Evolutionary conservation across 2,797 vertebrate species (phyloP), one percentile per base, ranked within the genome.

Genomic region (Botia almorhae): DNA sequence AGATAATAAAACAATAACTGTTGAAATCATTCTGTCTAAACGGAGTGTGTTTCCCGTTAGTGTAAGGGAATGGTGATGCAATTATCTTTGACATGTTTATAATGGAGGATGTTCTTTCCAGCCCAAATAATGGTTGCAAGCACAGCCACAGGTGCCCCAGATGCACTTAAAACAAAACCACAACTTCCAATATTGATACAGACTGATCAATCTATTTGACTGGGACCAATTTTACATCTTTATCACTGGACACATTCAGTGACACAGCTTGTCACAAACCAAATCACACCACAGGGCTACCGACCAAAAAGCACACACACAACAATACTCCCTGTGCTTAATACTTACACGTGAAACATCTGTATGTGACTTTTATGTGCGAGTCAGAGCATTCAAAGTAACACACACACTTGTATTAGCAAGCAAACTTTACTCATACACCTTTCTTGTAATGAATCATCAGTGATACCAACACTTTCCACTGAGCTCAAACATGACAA

Each of bases 61-160:
- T 21, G 39, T 76, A 76, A 85, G 67, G 48, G 16, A 71, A 50
- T 17, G 48, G 60, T 70, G 73, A 81, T 46, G 74, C 33, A 55
- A 58, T 69, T 39, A 29, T 61, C 51, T 65, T 39, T 83, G 74
- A 85, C 69, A 76, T 85, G 79, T 85, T 83, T 83, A 83, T 82
- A 74, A 65, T 71, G 19, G 73, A 69, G 53, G 67, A 80, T 68
- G 55, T 64, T 74, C 64, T 69, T 14, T 29, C 74, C 17, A 61
- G 61, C 16, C 76, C 67, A 74, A 63, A 80, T 74, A 46, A 63
- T 81, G 76, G 64, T 60, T 55, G 70, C 7, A 39, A 77, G 53
- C n/a, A 0, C n/a, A 65, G 74, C 71, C 82, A 82, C 39, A 26
- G 23, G 58, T 84, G 82, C 67, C 75, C 69, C 81, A 85, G 76